These are phyloP conservation scores for Muscidifurax raptorellus DNA, from an alignment of 1,140 invertebrate species.

Conservation along the genomic window DNA sequence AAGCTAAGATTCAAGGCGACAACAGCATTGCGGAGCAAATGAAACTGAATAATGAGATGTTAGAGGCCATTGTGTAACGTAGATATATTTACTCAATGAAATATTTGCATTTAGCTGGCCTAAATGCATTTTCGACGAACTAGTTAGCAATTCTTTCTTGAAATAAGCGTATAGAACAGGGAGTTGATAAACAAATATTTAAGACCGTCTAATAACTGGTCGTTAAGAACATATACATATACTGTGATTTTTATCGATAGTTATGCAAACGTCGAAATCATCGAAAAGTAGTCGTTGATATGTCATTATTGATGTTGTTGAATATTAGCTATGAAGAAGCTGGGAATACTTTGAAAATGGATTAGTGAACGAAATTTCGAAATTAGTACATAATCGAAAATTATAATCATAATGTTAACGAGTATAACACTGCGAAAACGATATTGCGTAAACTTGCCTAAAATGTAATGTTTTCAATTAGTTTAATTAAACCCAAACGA, in stretches of 20 bases:
- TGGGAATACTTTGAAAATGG: neutral
- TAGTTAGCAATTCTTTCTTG: slow-evolving; percentile 8
- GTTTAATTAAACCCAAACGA: neutral
- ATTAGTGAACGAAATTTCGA: neutral
- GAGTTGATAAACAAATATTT: neutral
- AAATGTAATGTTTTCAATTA: neutral
- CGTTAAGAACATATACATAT: neutral
- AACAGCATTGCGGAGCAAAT: neutral
- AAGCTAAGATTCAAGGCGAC: too few species aligned
- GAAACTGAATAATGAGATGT: neutral
- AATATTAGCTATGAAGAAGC: neutral
- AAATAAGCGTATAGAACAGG: neutral
- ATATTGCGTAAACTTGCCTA: neutral
- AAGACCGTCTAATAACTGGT: neutral
- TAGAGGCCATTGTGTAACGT: slow-evolving; percentile 33
- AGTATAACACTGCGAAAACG: neutral
- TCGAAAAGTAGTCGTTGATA: neutral
- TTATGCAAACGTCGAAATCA: neutral
- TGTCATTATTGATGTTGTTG: neutral
- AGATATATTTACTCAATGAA: slow-evolving; percentile 42
- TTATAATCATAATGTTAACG: neutral
- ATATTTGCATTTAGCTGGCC: slow-evolving; percentile 66
- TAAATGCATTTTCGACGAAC: slow-evolving; percentile 55
- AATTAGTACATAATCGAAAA: neutral
- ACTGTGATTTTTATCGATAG: slow-evolving; percentile 5